Base-by-base conservation (phyloP, 2,113 vertebrate species). In the Xyliphius kryptos region DNA sequence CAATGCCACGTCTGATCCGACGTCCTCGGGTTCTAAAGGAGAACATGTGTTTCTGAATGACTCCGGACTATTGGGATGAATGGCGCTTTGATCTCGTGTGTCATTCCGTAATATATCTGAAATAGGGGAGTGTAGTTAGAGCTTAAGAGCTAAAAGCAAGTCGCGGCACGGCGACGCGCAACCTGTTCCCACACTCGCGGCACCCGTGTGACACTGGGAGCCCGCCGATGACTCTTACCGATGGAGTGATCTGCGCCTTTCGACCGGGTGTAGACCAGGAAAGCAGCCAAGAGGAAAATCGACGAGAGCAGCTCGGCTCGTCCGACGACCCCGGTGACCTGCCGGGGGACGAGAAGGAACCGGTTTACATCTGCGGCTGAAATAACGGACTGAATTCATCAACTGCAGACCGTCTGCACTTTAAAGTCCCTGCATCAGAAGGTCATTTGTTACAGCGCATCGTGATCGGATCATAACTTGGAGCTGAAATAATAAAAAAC, bases 291-390 rank as follows among this genome's bases (percentile, higher is more conserved):
- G 40, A 98, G 91, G 77, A 98, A 99, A 63, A 98, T 92, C 20
- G 96, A 99, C 19, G 95, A 98, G 15, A 99, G 81, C 53, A 99
- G 91, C 72, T 99, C 94, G 69, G 96, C 96, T 89, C 96, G 89
- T 68, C 95, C 95, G 21, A 98, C 95, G 36, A 99, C 94, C 63
- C 96, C 96, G 38, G 94, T 97, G 58, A 98, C 93, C 96, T 99
- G 76, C 74, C 36, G 38, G 9, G 76, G 26, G 51, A 54, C 49
- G 14, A 66, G 38, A 16, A 3, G n/a, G 54, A 38, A 6, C 1
- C 0, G 9, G 32, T 44, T 12, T 4, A 41, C 3, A n/a, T n/a
- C n/a, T n/a, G n/a, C n/a, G n/a, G 2, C 1, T 20, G 16, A 17
- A n/a, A n/a, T 9, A 48, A 17, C 26, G 26, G 26, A 32, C 26